Evolutionary conservation across 2,113 vertebrate genomes (phyloP), one percentile per base, ranked within the genome.

Genomic region (Cheirogaleus medius): DNA sequence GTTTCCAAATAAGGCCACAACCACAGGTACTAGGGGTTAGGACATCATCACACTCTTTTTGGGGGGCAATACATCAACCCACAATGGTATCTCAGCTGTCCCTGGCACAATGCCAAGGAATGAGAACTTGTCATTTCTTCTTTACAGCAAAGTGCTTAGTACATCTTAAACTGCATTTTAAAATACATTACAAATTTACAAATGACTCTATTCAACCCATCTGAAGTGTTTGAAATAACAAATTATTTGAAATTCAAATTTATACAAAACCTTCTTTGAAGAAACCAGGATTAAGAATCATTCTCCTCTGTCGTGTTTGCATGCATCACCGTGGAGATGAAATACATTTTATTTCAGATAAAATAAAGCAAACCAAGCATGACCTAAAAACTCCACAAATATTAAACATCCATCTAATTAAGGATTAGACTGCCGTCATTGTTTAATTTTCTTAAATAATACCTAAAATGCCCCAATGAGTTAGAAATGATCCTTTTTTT

Each of bases 241-340:
- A 73, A 66, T 60, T 68, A 77, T 88, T 90, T 95, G 68, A 94
- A 96, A 96, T 88, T 90, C 52, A 87, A n/a, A 89, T 94, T 89
- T 52, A 29, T 54, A 58, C 42, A 77, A 94, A 94, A 37, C 11
- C 25, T 82, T 47, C 64, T 94, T 74, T 92, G 64, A 52, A 66
- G 52, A 27, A 97, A 49, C 34, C 32, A 95, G 76, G 10, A 23
- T 39, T 49, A 89, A 54, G 60, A 58, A 39, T 64, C 1, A 2
- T 58, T 73, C 80, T 47, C 32, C n/a, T 91, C 49, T 84, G 52
- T 27, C 4, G 1, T 54, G 11, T 87, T 90, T 97, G 60, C 54
- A 47, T 6, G 34, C 21, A 8, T 52, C 39, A 6, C 63, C 47
- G 86, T 8, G 25, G 29, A 29, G 52, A 89, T n/a, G 74, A 47